Conservation (phyloP, 2,888 invertebrate species). For the Drosophila prolongata region DNA sequence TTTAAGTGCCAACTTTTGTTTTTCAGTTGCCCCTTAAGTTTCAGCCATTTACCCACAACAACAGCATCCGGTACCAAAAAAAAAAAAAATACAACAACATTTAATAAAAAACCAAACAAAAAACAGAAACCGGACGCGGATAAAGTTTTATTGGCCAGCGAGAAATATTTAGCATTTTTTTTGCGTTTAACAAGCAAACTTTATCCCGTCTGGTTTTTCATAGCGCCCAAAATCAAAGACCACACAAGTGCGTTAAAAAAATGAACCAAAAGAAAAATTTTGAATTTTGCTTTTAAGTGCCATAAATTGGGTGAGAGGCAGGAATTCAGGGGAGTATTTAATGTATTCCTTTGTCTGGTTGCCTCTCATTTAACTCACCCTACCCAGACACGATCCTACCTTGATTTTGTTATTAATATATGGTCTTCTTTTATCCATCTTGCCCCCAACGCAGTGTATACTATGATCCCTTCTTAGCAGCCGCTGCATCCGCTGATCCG, state of each 20-base stretch:
- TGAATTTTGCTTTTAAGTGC: conserved; percentile 84
- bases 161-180: background rate
- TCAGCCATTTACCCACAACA: conserved; percentile 62
- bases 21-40: conserved; percentile 63
- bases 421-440: conserved; percentile 36
- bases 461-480: conserved; percentile 98
- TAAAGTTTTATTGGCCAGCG: conserved; percentile 32
- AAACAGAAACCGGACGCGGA: conserved; percentile 8
- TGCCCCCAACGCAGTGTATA: conserved; percentile 88
- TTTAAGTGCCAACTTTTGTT: conserved; percentile 30
- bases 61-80: conserved; percentile 58
- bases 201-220: conserved; percentile 14
- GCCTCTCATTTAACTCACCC: conserved; percentile 17
- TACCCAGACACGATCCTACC: conserved; percentile 8
- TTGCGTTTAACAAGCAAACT: conserved; percentile 2
- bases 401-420: conserved; percentile 54
- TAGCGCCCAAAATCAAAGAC: conserved; percentile 25
- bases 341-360: background rate
- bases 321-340: conserved; percentile 14
- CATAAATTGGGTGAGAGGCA: conserved; percentile 26
- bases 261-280: conserved; percentile 57
- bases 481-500: conserved; percentile 92
- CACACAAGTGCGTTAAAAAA: conserved; percentile 76
- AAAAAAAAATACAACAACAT: conserved; percentile 24
- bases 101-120: conserved; percentile 22